These are phyloP conservation scores for Denticeps clupeoides DNA, from an alignment of 2,797 vertebrate genomes.

Conservation along the genomic window DNA sequence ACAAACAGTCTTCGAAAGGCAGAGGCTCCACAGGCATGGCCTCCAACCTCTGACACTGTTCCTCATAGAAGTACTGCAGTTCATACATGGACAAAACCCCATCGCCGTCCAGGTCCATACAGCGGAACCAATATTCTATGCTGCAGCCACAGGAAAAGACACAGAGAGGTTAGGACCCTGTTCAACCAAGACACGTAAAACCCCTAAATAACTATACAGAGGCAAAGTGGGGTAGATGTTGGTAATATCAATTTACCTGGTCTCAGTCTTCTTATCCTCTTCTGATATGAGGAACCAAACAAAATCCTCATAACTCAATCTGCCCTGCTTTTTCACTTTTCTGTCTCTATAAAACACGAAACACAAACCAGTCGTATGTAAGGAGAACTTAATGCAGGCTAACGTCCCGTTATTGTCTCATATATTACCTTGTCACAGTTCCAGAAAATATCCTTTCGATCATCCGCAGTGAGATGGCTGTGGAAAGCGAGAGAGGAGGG, in stretches of 20 bases:
- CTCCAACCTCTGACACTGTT: conserved; percentile 85
- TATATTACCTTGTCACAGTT: conserved; percentile 79
- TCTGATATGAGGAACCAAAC: conserved; percentile 97
- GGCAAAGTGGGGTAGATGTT: too few relatives aligned
- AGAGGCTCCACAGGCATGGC: conserved; percentile 83
- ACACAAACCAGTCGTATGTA: neutral
- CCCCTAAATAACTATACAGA: too few relatives aligned
- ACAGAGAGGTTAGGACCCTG: too few relatives aligned
- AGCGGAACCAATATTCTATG: conserved; percentile 98
- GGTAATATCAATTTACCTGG: conserved; percentile 59
- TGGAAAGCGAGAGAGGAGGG: conserved; percentile 24
- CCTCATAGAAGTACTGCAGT: conserved; percentile 89
- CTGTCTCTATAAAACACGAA: conserved; percentile 56
- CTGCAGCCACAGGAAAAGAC: too few relatives aligned
- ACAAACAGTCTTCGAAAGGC: conserved; percentile 88
- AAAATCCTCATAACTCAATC: conserved; percentile 83
- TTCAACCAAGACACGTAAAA: too few relatives aligned
- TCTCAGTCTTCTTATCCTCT: conserved; percentile 88
- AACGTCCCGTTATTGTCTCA: neutral
- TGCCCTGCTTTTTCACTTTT: conserved; percentile 67
- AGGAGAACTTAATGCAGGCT: neutral
- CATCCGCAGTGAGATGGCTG: conserved; percentile 83
- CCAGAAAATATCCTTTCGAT: conserved; percentile 92
- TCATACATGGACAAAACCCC: conserved; percentile 90
- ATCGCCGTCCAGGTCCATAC: conserved; percentile 93